phyloP scores from a whole-genome alignment of 2,888 invertebrate species.

The Protonemura montana region DNA sequence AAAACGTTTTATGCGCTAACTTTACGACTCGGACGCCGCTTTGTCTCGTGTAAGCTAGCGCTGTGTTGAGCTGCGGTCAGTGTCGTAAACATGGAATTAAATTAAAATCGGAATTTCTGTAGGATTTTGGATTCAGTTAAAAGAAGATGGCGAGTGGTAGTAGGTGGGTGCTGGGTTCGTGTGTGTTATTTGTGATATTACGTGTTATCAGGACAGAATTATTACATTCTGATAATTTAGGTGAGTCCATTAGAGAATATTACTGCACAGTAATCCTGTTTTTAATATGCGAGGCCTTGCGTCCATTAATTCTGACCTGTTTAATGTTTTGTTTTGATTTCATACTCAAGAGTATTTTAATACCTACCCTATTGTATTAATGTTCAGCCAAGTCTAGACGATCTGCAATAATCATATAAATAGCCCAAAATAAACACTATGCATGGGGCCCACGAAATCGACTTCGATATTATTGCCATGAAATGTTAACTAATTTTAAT shows the following conservation, averaged over 20 bases:
- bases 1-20: background rate
- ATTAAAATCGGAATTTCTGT: background rate
- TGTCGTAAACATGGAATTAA: background rate
- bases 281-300: background rate
- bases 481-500: background rate
- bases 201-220: constrained; percentile 50
- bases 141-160: constrained; percentile 49
- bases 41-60: background rate
- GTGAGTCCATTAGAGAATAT: constrained; percentile 40
- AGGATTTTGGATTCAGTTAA: background rate
- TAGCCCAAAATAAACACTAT: background rate
- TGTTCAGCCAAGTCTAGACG: background rate
- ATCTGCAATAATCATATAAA: background rate
- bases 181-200: constrained; percentile 50
- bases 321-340: background rate
- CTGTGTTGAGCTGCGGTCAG: background rate
- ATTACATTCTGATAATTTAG: constrained; percentile 46
- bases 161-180: constrained; percentile 49
- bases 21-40: background rate
- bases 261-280: background rate
- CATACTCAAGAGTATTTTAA: background rate
- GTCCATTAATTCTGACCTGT: background rate
- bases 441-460: background rate
- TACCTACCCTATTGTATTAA: background rate
- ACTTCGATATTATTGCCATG: background rate